Conservation (phyloP, 2,888 invertebrate species). For the Drosophila borealis region DNA sequence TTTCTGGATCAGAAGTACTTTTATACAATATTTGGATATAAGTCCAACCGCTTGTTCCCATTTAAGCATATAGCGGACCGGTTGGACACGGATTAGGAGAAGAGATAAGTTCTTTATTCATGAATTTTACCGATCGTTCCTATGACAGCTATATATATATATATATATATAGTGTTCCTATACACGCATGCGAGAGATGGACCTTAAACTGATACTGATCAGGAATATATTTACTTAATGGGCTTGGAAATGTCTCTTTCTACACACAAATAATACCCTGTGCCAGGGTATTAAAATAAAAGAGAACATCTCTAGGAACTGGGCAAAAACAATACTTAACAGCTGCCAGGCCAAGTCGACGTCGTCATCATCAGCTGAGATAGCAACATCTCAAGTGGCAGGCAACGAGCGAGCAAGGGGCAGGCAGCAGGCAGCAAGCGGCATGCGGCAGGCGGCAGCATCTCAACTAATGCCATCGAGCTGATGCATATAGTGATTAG, state of each 20-base stretch:
- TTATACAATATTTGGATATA: too few relatives aligned
- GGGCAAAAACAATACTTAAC: slow-evolving; percentile 49
- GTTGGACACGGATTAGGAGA: too few relatives aligned
- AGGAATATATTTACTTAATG: too few relatives aligned
- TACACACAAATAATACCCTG: neutral
- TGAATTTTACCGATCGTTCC: too few relatives aligned
- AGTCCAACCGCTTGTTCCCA: too few relatives aligned
- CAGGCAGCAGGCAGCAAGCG: slow-evolving; percentile 17
- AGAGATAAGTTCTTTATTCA: too few relatives aligned
- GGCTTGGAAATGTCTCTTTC: too few relatives aligned
- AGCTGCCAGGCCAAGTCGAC: slow-evolving; percentile 61
- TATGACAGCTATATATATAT: too few relatives aligned
- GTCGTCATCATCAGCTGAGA: slow-evolving; percentile 66
- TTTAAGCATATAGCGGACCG: too few relatives aligned
- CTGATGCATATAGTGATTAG: slow-evolving; percentile 80
- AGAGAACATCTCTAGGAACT: slow-evolving; percentile 13
- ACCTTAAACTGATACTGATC: neutral
- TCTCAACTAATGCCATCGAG: slow-evolving; percentile 77
- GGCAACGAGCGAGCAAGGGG: slow-evolving; percentile 8
- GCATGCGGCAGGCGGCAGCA: slow-evolving; percentile 38
- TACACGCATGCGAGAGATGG: too few relatives aligned
- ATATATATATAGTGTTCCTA: too few relatives aligned
- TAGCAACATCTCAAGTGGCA: slow-evolving; percentile 70
- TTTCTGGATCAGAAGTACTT: too few relatives aligned
- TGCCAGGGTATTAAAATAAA: slow-evolving; percentile 3